Evolutionary conservation across 2,797 vertebrate species (phyloP).

Genomic region (Pipistrellus pygmaeus): DNA sequence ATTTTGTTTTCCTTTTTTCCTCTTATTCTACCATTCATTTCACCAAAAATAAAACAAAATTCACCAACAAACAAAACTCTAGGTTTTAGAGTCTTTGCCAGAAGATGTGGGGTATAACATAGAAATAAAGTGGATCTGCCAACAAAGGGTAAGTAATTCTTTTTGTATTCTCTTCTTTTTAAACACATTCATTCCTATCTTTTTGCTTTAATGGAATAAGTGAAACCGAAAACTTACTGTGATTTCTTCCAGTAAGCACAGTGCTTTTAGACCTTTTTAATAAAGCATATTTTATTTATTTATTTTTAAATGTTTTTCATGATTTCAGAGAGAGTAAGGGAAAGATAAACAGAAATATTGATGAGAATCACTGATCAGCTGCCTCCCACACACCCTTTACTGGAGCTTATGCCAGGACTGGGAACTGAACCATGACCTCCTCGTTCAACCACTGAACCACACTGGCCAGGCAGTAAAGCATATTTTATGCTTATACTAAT

Average conservation of each 20-base stretch:
- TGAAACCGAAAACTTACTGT: constrained; percentile 7
- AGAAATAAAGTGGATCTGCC: constrained; percentile 98
- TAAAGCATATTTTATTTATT: neutral
- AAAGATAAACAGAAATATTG: too few relatives aligned
- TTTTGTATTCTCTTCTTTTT: neutral
- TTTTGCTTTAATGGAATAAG: constrained; percentile 41
- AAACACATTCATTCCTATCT: neutral
- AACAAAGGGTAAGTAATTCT: constrained; percentile 91
- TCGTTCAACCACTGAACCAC: too few relatives aligned
- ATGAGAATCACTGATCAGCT: too few relatives aligned
- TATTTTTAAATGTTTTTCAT: too few relatives aligned
- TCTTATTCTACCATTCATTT: constrained; percentile 39
- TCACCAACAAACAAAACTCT: constrained; percentile 67
- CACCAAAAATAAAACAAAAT: constrained; percentile 67
- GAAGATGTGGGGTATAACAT: constrained; percentile 97
- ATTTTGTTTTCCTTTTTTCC: constrained; percentile 50
- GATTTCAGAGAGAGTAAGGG: too few relatives aligned
- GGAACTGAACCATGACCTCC: too few relatives aligned
- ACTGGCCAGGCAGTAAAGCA: neutral
- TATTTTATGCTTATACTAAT: neutral
- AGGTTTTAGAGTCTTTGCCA: constrained; percentile 96
- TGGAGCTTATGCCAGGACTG: too few relatives aligned
- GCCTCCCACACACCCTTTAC: too few relatives aligned
- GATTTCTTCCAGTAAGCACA: constrained; percentile 10
- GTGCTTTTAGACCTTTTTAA: constrained; percentile 34